Evolutionary conservation across 2,113 vertebrate species (phyloP), one percentile per base, ranked within the genome.

Genomic region (Rissa tridactyla): DNA sequence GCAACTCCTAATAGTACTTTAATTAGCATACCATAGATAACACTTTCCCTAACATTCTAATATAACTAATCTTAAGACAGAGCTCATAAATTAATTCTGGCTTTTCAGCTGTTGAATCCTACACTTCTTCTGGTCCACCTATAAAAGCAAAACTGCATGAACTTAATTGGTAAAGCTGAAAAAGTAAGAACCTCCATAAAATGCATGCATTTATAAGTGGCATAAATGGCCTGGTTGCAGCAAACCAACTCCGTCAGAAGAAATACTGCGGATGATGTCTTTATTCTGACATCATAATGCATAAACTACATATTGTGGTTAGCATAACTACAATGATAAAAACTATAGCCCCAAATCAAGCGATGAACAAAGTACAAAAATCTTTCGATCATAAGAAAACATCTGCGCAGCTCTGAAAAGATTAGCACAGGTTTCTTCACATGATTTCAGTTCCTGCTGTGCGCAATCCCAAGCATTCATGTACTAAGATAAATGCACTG

Each of bases 131-230:
- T 90, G 15, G 12, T 52, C 38, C 44, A 36, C 22, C 13, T 54
- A 9, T 46, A 36, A 54, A 47, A 60, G 3, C 10, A 65, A 71
- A 65, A 29, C 10, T 60, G 6, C 13, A 49, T 29, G 13, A 86
- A 42, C 22, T 60, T 47, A 40, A 29, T 51, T 38, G 19, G 18
- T 57, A 55, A 38, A 85, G 8, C 11, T 81, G 20, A 58, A 81
- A 90, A 57, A 20, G 3, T 22, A 64, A 51, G 80, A 76, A 46
- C 5, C 4, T 62, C 32, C 7, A 38, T 49, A 51, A 64, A 57
- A 19, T 38, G 1, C 7, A 6, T 26, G 2, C 3, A 64, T 57
- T 26, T 62, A 0, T 46, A 40, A 32, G 8, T 76, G 20, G 5
- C 20, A 69, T 44, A 69, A 75, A 46, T 19, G 1, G 12, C 1